A percentile compares a stretch with the other conserved stretches of the same genome.
phyloP scores from a whole-genome alignment of 2,797 vertebrate species.

The Syngnathus acus region DNA sequence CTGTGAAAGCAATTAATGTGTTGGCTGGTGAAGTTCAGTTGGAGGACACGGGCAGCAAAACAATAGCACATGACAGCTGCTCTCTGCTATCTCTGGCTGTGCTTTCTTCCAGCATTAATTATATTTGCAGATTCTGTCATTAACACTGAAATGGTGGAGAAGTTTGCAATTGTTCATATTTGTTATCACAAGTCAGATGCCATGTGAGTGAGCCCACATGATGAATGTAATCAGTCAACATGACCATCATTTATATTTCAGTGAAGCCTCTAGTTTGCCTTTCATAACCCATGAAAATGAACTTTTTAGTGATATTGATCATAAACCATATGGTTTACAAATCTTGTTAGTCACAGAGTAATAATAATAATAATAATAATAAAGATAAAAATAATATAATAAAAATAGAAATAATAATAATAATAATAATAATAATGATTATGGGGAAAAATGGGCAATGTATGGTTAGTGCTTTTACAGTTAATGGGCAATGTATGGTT shows the following conservation, averaged over 20 bases:
- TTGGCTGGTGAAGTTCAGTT: conserved; percentile 68
- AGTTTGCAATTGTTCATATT: conserved; percentile 39
- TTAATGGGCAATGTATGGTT: no score
- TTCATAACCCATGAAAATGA: background rate
- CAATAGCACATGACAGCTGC: conserved; percentile 63
- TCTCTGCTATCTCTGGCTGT: conserved; percentile 53
- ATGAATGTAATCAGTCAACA: conserved; percentile 16
- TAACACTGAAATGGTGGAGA: conserved; percentile 48
- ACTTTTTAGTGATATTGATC: background rate
- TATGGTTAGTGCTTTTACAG: no score
- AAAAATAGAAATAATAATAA: no score
- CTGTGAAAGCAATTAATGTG: conserved; percentile 75
- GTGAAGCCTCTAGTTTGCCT: background rate
- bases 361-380: no score
- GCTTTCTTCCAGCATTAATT: conserved; percentile 64
- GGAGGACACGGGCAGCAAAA: conserved; percentile 64
- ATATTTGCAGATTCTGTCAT: conserved; percentile 74
- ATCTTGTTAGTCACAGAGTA: background rate
- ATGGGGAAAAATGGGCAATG: no score
- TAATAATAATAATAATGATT: no score
- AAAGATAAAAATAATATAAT: no score
- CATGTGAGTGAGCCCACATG: conserved; percentile 19
- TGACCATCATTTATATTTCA: background rate
- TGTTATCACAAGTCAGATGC: conserved; percentile 22
- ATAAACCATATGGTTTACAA: no score